These are phyloP conservation scores for Oreotragus oreotragus DNA, from an alignment of 2,113 vertebrate species.

Conservation along the genomic window DNA sequence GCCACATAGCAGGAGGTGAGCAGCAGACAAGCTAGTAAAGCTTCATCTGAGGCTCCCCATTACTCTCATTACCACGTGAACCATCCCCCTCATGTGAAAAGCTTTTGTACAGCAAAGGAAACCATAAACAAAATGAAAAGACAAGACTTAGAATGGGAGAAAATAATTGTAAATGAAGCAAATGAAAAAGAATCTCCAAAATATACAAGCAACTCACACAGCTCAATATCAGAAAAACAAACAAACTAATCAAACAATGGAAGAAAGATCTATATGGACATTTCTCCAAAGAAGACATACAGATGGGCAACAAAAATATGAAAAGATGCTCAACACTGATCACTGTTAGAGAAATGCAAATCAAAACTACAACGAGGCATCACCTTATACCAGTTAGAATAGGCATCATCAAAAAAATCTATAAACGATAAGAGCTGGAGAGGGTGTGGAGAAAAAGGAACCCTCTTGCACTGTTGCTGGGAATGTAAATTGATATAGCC, in stretches of 20 bases:
- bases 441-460: background rate
- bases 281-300: background rate
- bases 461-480: background rate
- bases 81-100: background rate
- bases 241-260: background rate
- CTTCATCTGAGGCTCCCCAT: background rate
- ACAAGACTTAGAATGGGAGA: background rate
- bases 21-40: background rate
- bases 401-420: background rate
- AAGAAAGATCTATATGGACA: background rate
- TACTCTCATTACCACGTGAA: fast-evolving
- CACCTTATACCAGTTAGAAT: background rate
- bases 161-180: background rate
- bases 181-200: background rate
- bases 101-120: background rate
- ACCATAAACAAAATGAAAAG: background rate
- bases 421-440: background rate
- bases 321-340: background rate
- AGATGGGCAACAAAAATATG: background rate
- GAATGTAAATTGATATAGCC: background rate
- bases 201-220: background rate
- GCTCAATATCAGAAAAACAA: background rate
- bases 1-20: background rate
- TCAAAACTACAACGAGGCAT: background rate
- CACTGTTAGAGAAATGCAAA: background rate